phyloP scores from a whole-genome alignment of 2,888 invertebrate genomes.

The Phengaris alcon region DNA sequence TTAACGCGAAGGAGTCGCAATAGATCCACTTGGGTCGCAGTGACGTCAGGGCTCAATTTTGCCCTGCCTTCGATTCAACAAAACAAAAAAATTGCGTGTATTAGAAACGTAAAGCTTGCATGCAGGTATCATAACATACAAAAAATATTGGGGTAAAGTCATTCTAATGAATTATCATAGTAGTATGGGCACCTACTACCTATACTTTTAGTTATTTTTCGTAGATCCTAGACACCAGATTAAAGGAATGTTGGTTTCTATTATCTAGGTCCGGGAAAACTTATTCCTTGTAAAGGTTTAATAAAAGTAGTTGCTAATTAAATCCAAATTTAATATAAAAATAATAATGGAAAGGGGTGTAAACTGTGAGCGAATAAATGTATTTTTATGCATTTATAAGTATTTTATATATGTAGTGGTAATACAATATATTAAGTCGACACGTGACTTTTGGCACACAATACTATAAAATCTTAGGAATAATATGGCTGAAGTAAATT shows the following conservation, averaged over 20 bases:
- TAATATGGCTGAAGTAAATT: slow-evolving; percentile 3
- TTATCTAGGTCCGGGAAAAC: background rate
- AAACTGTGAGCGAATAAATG: slow-evolving; percentile 9
- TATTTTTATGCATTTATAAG: background rate
- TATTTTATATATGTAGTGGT: slow-evolving; percentile 14
- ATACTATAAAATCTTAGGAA: slow-evolving; percentile 19
- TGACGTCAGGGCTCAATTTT: too few species aligned
- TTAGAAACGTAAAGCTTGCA: background rate
- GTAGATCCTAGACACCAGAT: too few species aligned
- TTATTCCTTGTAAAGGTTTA: background rate
- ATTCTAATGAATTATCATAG: too few species aligned
- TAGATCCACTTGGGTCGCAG: too few species aligned
- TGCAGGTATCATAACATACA: too few species aligned
- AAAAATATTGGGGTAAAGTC: too few species aligned
- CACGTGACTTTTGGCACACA: slow-evolving; percentile 21
- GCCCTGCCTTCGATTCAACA: too few species aligned
- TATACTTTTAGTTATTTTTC: too few species aligned
- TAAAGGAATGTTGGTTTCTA: too few species aligned
- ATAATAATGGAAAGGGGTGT: background rate
- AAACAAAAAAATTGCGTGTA: too few species aligned
- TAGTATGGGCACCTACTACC: too few species aligned
- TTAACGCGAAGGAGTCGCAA: too few species aligned
- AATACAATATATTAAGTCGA: slow-evolving; percentile 21
- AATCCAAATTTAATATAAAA: background rate
- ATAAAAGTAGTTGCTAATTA: background rate